These are phyloP conservation scores for Calyptomena viridis DNA, from an alignment of 2,113 vertebrate genomes.

Conservation along the genomic window DNA sequence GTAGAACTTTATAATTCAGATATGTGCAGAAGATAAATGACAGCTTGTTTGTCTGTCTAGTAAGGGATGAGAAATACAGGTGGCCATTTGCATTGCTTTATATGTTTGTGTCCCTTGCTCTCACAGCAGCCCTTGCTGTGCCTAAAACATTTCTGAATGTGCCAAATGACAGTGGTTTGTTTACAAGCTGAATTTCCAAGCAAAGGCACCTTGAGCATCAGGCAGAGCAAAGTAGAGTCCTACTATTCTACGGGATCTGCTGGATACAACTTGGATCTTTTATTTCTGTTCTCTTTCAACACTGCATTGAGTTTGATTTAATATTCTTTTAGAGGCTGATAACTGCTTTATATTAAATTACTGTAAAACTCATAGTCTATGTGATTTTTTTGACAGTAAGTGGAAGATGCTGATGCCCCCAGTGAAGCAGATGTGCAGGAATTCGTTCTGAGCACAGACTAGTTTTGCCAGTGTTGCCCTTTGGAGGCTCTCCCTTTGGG, in stretches of 20 bases:
- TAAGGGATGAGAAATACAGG: background rate
- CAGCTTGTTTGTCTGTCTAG: background rate
- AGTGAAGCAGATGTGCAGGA: background rate
- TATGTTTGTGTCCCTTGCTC: background rate
- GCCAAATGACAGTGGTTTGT: background rate
- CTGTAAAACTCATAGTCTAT: background rate
- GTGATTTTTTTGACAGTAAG: background rate
- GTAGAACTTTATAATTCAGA: background rate
- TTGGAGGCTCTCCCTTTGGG: background rate
- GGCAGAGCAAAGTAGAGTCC: background rate
- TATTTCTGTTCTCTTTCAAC: background rate
- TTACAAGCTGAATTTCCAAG: background rate
- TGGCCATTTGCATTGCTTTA: background rate
- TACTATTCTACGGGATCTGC: background rate
- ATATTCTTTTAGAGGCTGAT: background rate
- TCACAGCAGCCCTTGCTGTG: background rate
- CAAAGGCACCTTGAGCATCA: background rate
- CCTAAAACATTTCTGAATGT: background rate
- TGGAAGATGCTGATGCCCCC: background rate
- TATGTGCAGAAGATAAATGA: background rate
- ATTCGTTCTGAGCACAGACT: background rate
- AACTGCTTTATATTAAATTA: background rate
- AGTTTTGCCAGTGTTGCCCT: rapidly evolving
- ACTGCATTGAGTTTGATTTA: background rate
- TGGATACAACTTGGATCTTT: background rate